Evolutionary conservation across 2,113 vertebrate species (phyloP).

Genomic region (Dasyurus viverrinus): DNA sequence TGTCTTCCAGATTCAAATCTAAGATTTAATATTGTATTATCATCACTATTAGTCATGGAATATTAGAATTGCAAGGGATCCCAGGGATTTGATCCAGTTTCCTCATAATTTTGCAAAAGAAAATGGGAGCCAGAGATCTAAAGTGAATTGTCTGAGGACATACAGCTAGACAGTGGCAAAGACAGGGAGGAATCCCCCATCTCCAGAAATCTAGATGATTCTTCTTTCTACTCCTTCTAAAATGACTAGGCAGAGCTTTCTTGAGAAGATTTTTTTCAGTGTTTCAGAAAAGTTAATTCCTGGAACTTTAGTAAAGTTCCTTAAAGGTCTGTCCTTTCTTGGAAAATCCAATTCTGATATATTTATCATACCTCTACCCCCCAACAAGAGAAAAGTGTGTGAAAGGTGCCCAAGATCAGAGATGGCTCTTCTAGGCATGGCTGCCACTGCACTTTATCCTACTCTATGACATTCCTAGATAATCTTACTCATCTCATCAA

Average conservation of each 20-base stretch:
- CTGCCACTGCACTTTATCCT: neutral
- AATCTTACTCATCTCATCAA: neutral
- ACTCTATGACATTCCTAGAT: neutral
- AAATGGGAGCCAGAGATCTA: neutral
- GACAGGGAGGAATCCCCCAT: neutral
- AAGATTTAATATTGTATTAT: neutral
- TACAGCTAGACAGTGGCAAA: neutral
- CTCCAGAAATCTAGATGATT: neutral
- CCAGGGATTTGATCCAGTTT: neutral
- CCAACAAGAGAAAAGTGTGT: neutral
- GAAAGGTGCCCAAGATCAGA: neutral
- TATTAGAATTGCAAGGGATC: neutral
- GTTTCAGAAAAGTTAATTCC: neutral
- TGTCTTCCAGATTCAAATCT: neutral
- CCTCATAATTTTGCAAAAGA: neutral
- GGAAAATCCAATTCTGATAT: neutral
- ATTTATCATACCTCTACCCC: neutral
- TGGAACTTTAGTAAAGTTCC: neutral
- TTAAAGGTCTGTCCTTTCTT: neutral
- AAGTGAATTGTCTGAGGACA: neutral
- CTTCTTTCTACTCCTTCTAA: neutral
- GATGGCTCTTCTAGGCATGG: neutral
- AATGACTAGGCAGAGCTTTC: neutral
- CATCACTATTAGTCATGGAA: neutral
- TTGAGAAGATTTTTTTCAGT: neutral